Conservation (phyloP, 2,797 vertebrate species). For the Pogoniulus pusillus region DNA sequence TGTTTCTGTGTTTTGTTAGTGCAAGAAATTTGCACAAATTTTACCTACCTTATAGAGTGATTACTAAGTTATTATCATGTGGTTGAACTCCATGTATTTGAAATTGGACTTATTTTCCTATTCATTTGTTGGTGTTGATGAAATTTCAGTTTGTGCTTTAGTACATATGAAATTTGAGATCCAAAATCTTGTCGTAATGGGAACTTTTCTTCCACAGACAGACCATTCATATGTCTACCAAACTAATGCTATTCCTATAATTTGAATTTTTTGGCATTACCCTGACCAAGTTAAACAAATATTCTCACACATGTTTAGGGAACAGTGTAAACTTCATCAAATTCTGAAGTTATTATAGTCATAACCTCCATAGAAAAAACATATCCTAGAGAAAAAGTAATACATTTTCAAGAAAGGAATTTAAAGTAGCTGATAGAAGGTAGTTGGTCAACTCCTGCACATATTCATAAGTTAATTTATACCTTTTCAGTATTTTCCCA, state of each 20-base stretch:
- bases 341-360: background rate
- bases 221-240: background rate
- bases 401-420: background rate
- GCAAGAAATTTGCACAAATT: background rate
- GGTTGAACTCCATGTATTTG: background rate
- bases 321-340: background rate
- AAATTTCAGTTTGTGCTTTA: background rate
- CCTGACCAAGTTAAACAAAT: background rate
- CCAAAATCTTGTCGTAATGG: background rate
- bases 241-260: background rate
- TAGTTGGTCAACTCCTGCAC: background rate
- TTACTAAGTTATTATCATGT: background rate
- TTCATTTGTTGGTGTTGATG: background rate
- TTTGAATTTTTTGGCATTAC: background rate
- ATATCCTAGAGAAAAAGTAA: fast-evolving
- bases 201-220: background rate
- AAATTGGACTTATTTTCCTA: background rate
- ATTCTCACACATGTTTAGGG: background rate
- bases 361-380: background rate
- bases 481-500: background rate
- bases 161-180: background rate
- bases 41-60: fast-evolving
- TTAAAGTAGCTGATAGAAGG: background rate
- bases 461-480: background rate
- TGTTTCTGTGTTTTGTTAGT: background rate